A percentile compares a stretch with the other conserved stretches of the same genome.
Conservation (phyloP, 2,113 vertebrate genomes). For the Myotis lucifugus region DNA sequence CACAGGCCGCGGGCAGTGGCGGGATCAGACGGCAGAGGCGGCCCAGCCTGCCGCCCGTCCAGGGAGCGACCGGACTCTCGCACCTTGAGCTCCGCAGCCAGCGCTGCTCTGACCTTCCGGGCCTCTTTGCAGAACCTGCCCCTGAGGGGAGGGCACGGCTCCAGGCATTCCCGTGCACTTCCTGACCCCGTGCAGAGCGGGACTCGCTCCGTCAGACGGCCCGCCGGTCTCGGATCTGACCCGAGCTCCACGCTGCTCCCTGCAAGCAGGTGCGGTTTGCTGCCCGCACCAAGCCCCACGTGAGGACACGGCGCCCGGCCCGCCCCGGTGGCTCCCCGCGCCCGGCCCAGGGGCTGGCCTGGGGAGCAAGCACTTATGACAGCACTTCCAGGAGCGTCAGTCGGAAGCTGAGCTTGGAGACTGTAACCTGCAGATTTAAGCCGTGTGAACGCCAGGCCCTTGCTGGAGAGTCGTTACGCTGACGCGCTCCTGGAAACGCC, state of each 20-base stretch:
- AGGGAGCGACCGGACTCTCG: too few relatives aligned
- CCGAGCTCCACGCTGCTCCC: rapidly evolving
- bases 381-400: background rate
- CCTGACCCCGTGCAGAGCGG: background rate
- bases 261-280: background rate
- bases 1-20: too few relatives aligned
- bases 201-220: too few relatives aligned
- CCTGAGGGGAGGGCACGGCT: too few relatives aligned
- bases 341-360: background rate
- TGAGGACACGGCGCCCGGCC: rapidly evolving
- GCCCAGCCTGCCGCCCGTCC: too few relatives aligned
- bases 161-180: rapidly evolving
- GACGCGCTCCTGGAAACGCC: background rate
- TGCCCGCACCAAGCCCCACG: background rate
- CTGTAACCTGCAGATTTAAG: background rate
- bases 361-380: background rate
- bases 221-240: rapidly evolving
- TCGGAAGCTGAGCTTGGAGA: slow-evolving; percentile 1
- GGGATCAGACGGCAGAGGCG: too few relatives aligned
- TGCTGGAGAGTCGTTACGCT: background rate
- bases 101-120: background rate
- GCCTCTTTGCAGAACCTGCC: background rate
- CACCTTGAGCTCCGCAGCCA: background rate
- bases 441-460: background rate
- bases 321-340: background rate